A percentile compares a stretch with the other conserved stretches of the same genome.
phyloP scores from a whole-genome alignment of 1,140 invertebrate genomes.

The Euura saliciscinereae region DNA sequence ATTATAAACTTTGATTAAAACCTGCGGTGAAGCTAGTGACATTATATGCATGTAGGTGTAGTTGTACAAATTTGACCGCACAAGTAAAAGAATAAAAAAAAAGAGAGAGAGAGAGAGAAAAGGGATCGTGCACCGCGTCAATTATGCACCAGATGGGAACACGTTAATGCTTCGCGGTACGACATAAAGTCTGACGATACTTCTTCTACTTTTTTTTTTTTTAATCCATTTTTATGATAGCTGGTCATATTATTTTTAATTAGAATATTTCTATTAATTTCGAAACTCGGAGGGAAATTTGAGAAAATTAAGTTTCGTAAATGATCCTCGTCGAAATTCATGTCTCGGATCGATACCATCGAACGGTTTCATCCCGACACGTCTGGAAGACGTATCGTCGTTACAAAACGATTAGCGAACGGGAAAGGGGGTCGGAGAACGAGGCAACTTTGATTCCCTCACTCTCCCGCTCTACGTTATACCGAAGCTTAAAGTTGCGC shows the following conservation, averaged over 20 bases:
- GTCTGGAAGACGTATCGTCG: conserved; percentile 4
- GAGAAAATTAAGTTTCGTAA: too few relatives aligned
- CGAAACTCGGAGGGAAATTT: background rate
- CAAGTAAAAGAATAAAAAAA: too few relatives aligned
- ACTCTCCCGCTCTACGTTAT: too few relatives aligned
- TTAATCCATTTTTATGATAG: background rate
- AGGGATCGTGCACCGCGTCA: background rate
- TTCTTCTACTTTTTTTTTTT: background rate
- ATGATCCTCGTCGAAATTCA: too few relatives aligned
- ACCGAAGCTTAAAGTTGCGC: too few relatives aligned
- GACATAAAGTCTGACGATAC: background rate
- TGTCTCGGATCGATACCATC: too few relatives aligned
- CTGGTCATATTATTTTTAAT: background rate
- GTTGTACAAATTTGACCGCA: too few relatives aligned
- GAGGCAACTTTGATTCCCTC: background rate
- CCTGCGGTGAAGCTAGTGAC: too few relatives aligned
- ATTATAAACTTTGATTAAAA: too few relatives aligned
- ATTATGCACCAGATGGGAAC: conserved; percentile 1
- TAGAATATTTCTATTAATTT: background rate
- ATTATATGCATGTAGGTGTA: too few relatives aligned
- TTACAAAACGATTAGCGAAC: conserved; percentile 4
- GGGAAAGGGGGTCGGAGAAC: background rate
- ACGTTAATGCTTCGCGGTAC: background rate
- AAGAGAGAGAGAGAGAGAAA: background rate
- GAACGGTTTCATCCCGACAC: background rate